phyloP scores from a whole-genome alignment of 1,140 invertebrate species.

The Vollenhovia emeryi region DNA sequence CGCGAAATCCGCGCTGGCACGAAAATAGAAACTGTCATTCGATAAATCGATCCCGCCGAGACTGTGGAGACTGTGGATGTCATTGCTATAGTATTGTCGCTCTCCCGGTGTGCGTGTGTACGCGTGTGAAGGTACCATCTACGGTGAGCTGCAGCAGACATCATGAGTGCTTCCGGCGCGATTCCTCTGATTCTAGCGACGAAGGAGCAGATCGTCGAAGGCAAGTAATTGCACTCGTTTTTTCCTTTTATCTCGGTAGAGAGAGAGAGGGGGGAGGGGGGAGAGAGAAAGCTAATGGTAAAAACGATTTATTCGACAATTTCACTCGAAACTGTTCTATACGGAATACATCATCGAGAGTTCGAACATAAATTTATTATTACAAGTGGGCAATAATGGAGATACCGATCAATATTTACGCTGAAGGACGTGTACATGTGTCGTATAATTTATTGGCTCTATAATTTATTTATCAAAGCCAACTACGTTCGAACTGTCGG shows the following conservation, averaged over 20 bases:
- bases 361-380: slow-evolving; percentile 7
- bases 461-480: neutral
- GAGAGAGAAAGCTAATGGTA: neutral
- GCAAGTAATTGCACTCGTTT: slow-evolving; percentile 74
- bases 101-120: slow-evolving; percentile 35
- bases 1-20: slow-evolving; percentile 23
- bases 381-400: neutral
- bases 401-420: slow-evolving; percentile 5
- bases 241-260: neutral
- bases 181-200: slow-evolving; percentile 81
- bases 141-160: slow-evolving; percentile 14
- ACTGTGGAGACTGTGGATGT: slow-evolving; percentile 44
- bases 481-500: neutral
- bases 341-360: neutral
- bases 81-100: neutral
- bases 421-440: neutral
- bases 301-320: neutral
- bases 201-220: slow-evolving; percentile 80
- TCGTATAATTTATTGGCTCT: neutral
- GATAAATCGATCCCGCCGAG: slow-evolving; percentile 53
- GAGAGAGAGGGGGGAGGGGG: neutral
- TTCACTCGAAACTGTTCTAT: neutral
- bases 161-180: slow-evolving; percentile 81
- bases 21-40: slow-evolving; percentile 56
- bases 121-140: slow-evolving; percentile 34